A percentile compares a stretch with the other conserved stretches of the same genome.
Evolutionary conservation across 2,113 vertebrate genomes (phyloP).

Genomic region (Eonycteris spelaea): DNA sequence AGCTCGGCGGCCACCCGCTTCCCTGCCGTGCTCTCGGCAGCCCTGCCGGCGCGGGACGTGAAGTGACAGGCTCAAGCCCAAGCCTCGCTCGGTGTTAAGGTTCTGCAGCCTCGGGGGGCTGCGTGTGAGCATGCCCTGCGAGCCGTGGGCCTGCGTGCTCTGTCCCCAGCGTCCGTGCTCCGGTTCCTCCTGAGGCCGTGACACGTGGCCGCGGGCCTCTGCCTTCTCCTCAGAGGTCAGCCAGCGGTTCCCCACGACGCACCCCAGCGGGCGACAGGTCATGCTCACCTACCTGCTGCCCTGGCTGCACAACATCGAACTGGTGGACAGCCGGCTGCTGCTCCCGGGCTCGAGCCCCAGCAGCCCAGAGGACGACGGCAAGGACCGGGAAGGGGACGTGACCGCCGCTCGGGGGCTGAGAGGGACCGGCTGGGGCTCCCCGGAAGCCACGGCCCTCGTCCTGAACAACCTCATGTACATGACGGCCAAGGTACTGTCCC

Average conservation of each 20-base stretch:
- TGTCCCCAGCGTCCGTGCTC: not conserved
- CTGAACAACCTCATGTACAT: constrained; percentile 99
- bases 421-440: constrained; percentile 97
- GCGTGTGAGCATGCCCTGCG: too few species aligned
- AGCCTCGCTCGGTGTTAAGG: not conserved
- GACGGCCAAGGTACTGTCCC: constrained; percentile 93
- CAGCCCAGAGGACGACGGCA: constrained; percentile 92
- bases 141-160: not conserved
- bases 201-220: not conserved
- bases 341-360: constrained; percentile 94
- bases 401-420: constrained; percentile 86
- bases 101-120: not conserved
- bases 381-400: constrained; percentile 84
- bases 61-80: too few species aligned
- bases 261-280: constrained; percentile 96
- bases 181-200: not conserved
- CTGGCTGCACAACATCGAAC: constrained; percentile 97
- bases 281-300: constrained; percentile 98
- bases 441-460: constrained; percentile 95
- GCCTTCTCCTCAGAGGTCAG: constrained; percentile 89
- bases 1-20: not conserved
- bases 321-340: constrained; percentile 95
- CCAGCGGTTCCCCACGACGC: constrained; percentile 96
- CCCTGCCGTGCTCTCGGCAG: not conserved
- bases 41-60: not conserved